Conservation (phyloP, 1,140 invertebrate species). For the Neodiprion fabricii region DNA sequence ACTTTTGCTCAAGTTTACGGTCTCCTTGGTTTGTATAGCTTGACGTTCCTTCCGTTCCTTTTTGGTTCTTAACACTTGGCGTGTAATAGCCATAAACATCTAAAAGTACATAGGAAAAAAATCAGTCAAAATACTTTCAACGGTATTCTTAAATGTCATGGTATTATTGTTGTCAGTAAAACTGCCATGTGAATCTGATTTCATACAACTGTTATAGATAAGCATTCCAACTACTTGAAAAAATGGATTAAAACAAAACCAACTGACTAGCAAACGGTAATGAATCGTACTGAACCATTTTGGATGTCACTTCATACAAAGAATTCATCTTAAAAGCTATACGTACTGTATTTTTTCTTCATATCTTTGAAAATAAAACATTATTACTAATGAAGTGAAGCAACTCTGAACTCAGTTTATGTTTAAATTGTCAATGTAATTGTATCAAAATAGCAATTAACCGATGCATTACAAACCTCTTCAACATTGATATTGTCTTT, state of each 20-base stretch:
- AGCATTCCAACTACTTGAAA: background rate
- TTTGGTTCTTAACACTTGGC: conserved; percentile 73
- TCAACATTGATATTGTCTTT: conserved; percentile 99
- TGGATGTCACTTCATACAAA: too few relatives aligned
- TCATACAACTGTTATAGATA: background rate
- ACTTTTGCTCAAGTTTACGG: conserved; percentile 62
- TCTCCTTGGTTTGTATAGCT: conserved; percentile 66
- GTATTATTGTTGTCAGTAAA: background rate
- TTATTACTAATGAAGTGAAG: background rate
- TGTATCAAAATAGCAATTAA: background rate
- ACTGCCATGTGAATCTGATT: background rate
- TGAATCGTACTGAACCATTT: too few relatives aligned
- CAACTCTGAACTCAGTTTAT: background rate
- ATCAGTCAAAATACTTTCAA: background rate
- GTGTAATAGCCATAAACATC: conserved; percentile 80
- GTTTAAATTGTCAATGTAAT: conserved; percentile 12
- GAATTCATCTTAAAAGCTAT: too few relatives aligned
- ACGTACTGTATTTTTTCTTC: too few relatives aligned
- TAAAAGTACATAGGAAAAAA: conserved; percentile 50
- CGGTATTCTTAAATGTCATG: background rate
- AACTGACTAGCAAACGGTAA: too few relatives aligned
- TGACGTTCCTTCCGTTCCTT: conserved; percentile 69
- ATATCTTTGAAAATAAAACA: too few relatives aligned
- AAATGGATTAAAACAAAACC: too few relatives aligned
- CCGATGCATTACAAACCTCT: conserved; percentile 73